Base-by-base conservation (phyloP, 1,140 invertebrate genomes). In the Sinella curviseta region DNA sequence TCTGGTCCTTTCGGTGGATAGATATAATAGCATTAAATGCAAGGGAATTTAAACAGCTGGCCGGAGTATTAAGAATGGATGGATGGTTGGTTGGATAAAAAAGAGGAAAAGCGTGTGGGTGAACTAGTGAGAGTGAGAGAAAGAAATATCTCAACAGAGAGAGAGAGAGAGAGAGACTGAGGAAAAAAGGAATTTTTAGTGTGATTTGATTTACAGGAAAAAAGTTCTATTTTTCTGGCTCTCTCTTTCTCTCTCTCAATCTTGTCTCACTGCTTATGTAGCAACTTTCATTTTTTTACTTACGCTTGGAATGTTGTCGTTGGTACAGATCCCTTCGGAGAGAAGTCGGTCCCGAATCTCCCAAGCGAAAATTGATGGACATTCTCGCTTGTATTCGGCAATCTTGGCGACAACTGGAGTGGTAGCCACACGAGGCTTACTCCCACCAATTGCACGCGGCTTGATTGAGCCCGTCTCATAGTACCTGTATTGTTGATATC, bases 301-400 rank as follows among this genome's bases (percentile, higher is more conserved):
- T 90, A 99, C 98, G 87, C 97, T 99, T 79, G 98, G 98, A 84
- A 99, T 99, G 89, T 98, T 99, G 88, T 99, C 98, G 88, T 97
- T 97, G 87, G 95, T 98, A 90, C 98, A 99, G 77, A 98, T 94
- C 81, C 94, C 95, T 87, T 99, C 98, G 74, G 95, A 94, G 28
- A 99, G 90, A 77, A 99, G 91, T 86, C 97, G 91, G 86, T 98
- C 97, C 26, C 97, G 89, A 86, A 99, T 99, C 90, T 99, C 97
- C 97, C 97, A 99, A 3, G 97, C 97, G 88, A 99, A 99, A 87
- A 99, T 99, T 79, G 95, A 97, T 1, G 97, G 97, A 87, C 96
- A 97, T 87, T 98, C 97, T 16, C 95, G 88, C 88, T 99, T 99
- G 90, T 97, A 98, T 82, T 95, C 92, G 34, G 96, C 94, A 84